Base-by-base conservation (phyloP, 1,140 invertebrate genomes). In the Drosophila gunungcola region DNA sequence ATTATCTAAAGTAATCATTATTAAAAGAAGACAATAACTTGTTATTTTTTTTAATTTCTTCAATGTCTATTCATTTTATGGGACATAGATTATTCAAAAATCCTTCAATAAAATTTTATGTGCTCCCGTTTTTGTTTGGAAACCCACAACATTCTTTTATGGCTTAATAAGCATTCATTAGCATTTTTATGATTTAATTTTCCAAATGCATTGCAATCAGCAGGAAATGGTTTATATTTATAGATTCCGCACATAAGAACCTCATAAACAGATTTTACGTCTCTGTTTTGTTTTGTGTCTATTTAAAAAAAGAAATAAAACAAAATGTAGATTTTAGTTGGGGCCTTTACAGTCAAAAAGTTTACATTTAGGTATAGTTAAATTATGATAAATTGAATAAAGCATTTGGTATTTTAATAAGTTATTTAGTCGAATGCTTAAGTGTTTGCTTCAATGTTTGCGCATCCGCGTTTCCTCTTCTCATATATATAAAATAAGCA, bases 111-210 rank as follows among this genome's bases (percentile, higher is more conserved):
- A 7, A n/a, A 27, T 41, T 70, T 69, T 46, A 48, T 39, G 34
- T 12, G 36, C 36, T 45, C 1, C 10, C n/a, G 13, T 67, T 48
- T 49, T n/a, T 27, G 7, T 5, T 10, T 1, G 36, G 3, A 5
- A 21, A 2, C 27, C 13, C 27, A 4, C 25, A 27, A 16, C 41
- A 36, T 9, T 16, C 13, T 41, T 69, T 69, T 69, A 70, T 69
- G 5, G 43, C 64, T 32, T 34, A 10, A 13, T 36, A 36, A 57
- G 2, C 29, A n/a, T 34, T 48, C 29, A 70, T 70, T 70, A 49
- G 64, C 52, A 70, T 49, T 57, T 70, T 70, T 70, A 70, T 70
- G 67, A 70, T 69, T 70, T 56, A 56, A 70, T 70, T 69, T 70
- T 56, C 67, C 63, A 70, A 70, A 56, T 70, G 51, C 64, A 70